Evolutionary conservation across 2,888 invertebrate species (phyloP).

Genomic region (Melanostoma mellinum): DNA sequence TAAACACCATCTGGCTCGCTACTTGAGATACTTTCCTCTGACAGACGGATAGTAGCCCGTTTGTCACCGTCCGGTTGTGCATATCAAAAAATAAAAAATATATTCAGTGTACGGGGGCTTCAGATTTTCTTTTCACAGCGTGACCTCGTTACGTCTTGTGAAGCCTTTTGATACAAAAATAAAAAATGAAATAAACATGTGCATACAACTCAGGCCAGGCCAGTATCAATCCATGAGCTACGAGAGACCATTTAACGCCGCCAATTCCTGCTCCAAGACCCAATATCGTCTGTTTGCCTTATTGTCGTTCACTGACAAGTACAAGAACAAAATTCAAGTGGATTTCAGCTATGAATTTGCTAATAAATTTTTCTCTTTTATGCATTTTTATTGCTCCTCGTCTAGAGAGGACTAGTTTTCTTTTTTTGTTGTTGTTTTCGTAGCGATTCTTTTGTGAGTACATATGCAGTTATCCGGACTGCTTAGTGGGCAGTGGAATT

Average conservation of each 20-base stretch:
- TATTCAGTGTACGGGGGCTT: constrained; percentile 2
- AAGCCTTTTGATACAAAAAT: constrained; percentile 4
- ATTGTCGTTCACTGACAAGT: constrained; percentile 31
- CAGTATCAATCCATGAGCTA: neutral
- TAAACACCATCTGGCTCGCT: constrained; percentile 43
- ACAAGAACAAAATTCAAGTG: constrained; percentile 34
- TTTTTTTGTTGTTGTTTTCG: constrained; percentile 1
- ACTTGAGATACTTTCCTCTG: constrained; percentile 35
- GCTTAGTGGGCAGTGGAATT: constrained; percentile 44
- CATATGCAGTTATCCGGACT: neutral
- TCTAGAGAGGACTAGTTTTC: constrained; percentile 8
- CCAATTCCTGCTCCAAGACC: constrained; percentile 38
- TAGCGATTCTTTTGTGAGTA: neutral
- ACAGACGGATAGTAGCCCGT: constrained; percentile 22
- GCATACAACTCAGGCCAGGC: too few relatives aligned
- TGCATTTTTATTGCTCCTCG: constrained; percentile 50
- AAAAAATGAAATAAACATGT: too few relatives aligned
- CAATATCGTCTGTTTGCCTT: constrained; percentile 56
- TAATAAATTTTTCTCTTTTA: constrained; percentile 67
- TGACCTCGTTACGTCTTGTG: constrained; percentile 63
- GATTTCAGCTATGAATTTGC: constrained; percentile 61
- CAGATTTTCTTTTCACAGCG: constrained; percentile 54
- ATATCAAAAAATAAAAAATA: constrained; percentile 19
- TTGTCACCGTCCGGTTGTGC: constrained; percentile 16
- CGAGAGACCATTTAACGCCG: constrained; percentile 53